Evolutionary conservation across 2,113 vertebrate genomes (phyloP), one percentile per base, ranked within the genome.

Genomic region (Hydrochoerus hydrochaeris): DNA sequence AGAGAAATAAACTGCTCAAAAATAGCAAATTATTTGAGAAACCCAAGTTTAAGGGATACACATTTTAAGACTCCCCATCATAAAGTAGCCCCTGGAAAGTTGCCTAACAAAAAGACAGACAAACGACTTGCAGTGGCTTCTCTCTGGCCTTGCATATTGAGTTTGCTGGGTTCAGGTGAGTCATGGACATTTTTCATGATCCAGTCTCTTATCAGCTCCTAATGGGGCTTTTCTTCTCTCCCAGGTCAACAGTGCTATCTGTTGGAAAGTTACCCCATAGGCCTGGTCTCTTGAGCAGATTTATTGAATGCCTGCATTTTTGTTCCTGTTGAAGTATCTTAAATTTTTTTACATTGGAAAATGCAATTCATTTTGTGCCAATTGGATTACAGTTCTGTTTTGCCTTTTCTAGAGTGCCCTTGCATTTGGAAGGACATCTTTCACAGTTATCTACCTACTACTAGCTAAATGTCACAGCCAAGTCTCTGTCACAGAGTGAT

Each of bases 1-100:
- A 99, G 98, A 96, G 95, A 97, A 98, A 98, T 96, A 98, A 98
- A 98, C 95, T 88, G 71, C 92, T 97, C 88, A 86, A 96, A 98
- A 98, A 97, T 12, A 98, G 97, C 96, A 98, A 98, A 98, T 95
- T 0, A 88, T 62, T 28, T 16, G 60, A 91, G 91, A 98, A 98
- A 91, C 8, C 41, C 54, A 86, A 97, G 90, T 97, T 94, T 90
- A 89, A 5, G 20, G 81, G 0, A 0, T 95, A 44, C 65, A 60
- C 2, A 13, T 82, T 46, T 24, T 73, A 90, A 90, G 54, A 32
- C 44, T 95, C 35, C 54, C 28, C 13, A 65, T 73, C 91, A n/a
- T 0, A 0, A 1, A 9, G 44, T 86, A 81, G 84, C 54, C 60
- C 60, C 77, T 91, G n/a, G 81, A 86, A 96, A 96, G 77, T 60